Conservation (phyloP, 2,113 vertebrate species). For the Calyptomena viridis region DNA sequence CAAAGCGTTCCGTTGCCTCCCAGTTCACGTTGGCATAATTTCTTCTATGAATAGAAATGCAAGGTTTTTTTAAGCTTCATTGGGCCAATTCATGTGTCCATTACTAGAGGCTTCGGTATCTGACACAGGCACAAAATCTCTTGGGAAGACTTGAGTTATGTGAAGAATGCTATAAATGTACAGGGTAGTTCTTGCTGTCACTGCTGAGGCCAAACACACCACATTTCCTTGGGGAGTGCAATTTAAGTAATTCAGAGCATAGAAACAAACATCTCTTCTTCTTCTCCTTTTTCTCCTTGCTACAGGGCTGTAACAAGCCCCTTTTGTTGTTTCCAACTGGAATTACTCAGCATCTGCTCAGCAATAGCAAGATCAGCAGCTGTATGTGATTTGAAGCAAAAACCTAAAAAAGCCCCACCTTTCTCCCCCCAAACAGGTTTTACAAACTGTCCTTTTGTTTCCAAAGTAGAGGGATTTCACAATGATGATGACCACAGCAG, state of each 20-base stretch:
- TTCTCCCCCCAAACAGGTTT: not conserved
- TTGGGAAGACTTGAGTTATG: not conserved
- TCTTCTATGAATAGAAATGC: not conserved
- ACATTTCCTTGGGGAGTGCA: not conserved
- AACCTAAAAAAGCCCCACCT: not conserved
- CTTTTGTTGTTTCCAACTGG: not conserved
- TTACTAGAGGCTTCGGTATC: not conserved
- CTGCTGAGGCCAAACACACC: not conserved
- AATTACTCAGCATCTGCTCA: not conserved
- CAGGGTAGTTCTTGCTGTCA: not conserved
- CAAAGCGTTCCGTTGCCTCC: not conserved
- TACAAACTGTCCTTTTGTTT: not conserved
- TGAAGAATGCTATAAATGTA: not conserved
- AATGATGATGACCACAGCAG: not conserved
- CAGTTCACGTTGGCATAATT: accelerated
- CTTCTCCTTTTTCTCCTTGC: not conserved
- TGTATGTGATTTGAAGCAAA: not conserved
- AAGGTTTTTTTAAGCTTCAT: not conserved
- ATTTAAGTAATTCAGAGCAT: not conserved
- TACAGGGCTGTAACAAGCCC: not conserved
- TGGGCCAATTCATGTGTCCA: not conserved
- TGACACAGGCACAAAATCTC: not conserved
- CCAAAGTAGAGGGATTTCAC: not conserved
- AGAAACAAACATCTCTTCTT: not conserved
- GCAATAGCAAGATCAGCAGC: not conserved